Evolutionary conservation across 1,140 invertebrate genomes (phyloP), one percentile per base, ranked within the genome.

Genomic region (Diprion similis): DNA sequence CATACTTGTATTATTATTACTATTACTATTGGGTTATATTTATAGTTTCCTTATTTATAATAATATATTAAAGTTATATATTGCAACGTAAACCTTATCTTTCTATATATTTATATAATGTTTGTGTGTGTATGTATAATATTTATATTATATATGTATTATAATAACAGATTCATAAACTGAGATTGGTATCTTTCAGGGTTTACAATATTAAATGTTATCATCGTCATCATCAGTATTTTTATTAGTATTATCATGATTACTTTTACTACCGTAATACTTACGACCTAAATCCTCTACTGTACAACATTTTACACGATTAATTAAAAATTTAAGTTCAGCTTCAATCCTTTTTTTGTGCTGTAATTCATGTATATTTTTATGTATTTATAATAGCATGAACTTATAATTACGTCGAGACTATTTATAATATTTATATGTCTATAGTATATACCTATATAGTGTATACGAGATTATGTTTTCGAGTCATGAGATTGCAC

Each of bases 301-400:
- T 88, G 84, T 88, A 88, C 86, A 88, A 86, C 86, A 87, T 88
- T 87, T 86, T 88, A 88, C 87, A 88, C 76, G 81, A 37, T 37
- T 37, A 37, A 37, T 37, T 37, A 37, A 37, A 37, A 37, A 37
- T 37, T 37, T 37, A 37, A 37, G 24, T 37, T 37, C 24, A 37
- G 24, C 24, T 37, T 37, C 24, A 37, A 37, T 37, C 2, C 24
- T 37, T 6, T 37, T 37, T 37, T 37, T 37, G 24, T 37, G 24
- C 24, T 37, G 24, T 37, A 37, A 37, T 37, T 37, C 24, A 37
- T 37, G 24, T 37, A 37, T 37, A 37, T 37, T 37, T 37, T 3
- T 37, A 37, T 37, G 24, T 37, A 37, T 37, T 37, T 37, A 37
- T 37, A 6, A 37, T 37, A 37, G 24, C 24, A 37, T 37, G 24